Evolutionary conservation across 2,888 invertebrate species (phyloP), one percentile per base, ranked within the genome.

Genomic region (Protodeltote pygarga): DNA sequence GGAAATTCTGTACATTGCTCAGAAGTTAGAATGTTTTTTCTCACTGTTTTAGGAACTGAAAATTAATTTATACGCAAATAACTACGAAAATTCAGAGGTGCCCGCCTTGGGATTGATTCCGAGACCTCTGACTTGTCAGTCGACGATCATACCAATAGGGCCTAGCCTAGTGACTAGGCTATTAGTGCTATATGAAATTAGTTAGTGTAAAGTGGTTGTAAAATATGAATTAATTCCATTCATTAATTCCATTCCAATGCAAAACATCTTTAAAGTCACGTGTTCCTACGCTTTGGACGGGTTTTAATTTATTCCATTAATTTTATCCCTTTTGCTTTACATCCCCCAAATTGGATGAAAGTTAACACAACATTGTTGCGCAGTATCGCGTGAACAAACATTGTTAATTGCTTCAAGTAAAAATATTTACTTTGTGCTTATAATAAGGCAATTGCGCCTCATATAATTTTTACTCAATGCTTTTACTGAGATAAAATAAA

Each of bases 361-460:
- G 34, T 62, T 46, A 31, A 45, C 24, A 40, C 21, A 27, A 54
- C 27, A 50, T 32, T 28, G 52, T 51, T 33, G 16, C 21, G 16
- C 24, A 42, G 55, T 64, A 66, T 74, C 44, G 60, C 47, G 51
- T 53, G 52, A 51, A 58, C 67, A 75, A 75, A 75, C 66, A 67
- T 35, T 69, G 67, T 71, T 75, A 73, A 77, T 73, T 72, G 50
- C 41, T 61, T 58, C 33, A 62, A 53, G 45, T 59, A 69, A 68
- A 65, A 75, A 75, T 76, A 73, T 77, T 80, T 76, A 65, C 63
- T 71, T 61, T 68, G 60, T 62, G 51, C 54, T 68, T 62, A 65
- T 64, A 58, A 69, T 59, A 49, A 54, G 62, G 63, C 73, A 72
- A 73, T 75, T 73, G 65, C 66, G 47, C 34, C 45, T 34, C 42